phyloP scores from a whole-genome alignment of 2,888 invertebrate genomes.

The Stenoptilia bipunctidactyla region DNA sequence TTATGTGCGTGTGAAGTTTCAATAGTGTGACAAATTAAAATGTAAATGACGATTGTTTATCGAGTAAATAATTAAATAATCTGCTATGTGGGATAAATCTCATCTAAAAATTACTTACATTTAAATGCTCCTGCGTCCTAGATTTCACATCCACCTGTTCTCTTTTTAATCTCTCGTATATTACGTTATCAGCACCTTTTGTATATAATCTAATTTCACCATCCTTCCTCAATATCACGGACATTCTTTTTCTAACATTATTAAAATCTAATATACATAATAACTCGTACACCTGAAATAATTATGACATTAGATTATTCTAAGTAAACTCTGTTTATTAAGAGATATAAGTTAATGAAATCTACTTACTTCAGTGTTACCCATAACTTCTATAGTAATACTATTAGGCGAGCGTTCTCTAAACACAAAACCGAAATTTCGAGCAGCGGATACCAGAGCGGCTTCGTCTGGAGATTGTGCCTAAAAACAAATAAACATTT shows the following conservation, averaged over 20 bases:
- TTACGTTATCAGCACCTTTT: conserved; percentile 98
- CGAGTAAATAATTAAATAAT: no score
- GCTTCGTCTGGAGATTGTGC: conserved; percentile 99
- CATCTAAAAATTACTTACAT: conserved; percentile 84
- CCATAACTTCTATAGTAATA: conserved; percentile 92
- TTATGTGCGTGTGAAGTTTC: no score
- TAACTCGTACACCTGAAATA: conserved; percentile 88
- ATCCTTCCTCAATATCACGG: conserved; percentile 89
- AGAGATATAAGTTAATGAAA: not conserved
- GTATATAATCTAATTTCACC: conserved; percentile 91
- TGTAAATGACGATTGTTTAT: no score
- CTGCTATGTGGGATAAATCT: no score
- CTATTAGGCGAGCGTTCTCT: conserved; percentile 92
- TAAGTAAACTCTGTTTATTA: not conserved
- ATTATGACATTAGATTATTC: conserved; percentile 10
- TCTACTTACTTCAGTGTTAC: conserved; percentile 76
- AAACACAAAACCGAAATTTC: conserved; percentile 99
- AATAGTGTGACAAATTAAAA: no score
- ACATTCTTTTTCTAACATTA: conserved; percentile 99
- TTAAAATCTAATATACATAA: conserved; percentile 99
- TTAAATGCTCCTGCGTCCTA: conserved; percentile 93
- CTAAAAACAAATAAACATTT: conserved; percentile 43
- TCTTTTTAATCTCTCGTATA: conserved; percentile 90
- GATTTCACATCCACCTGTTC: conserved; percentile 83
- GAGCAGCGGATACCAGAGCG: conserved; percentile 96